Conservation (phyloP, 53 echinoderm and acorn worm species). For the Apostichopus leukothele region DNA sequence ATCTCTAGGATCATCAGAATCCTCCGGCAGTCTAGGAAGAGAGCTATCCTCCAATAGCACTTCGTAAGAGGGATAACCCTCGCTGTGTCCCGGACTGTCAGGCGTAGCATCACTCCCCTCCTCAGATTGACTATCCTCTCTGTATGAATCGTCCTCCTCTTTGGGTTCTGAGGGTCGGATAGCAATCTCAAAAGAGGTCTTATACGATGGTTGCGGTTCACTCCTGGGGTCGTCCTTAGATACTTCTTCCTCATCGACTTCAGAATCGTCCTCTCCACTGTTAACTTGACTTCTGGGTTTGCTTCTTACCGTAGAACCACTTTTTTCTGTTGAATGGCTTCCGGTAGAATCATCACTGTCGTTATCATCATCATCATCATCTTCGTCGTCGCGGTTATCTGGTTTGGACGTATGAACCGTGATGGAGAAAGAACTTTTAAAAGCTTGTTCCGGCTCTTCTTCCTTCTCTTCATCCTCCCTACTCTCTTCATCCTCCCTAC, state of each 20-base stretch:
- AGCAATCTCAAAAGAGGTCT: neutral
- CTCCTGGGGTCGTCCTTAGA: neutral
- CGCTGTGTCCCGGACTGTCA: neutral
- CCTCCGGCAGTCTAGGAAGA: neutral
- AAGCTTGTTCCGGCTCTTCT: neutral
- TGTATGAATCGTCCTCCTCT: neutral
- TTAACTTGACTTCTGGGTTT: neutral
- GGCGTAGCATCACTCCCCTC: neutral
- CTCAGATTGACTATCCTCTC: neutral
- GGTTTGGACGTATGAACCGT: neutral
- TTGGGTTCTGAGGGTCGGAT: neutral
- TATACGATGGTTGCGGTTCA: neutral
- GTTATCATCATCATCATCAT: conserved; percentile 6
- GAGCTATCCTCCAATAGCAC: neutral
- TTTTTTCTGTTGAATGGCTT: neutral
- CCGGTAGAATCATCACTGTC: neutral
- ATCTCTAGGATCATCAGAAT: neutral
- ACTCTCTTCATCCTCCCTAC: neutral
- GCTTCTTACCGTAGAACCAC: neutral
- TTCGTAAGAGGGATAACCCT: neutral
- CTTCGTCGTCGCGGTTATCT: neutral
- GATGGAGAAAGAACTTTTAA: neutral
- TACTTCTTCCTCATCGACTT: neutral
- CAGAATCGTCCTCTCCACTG: neutral
- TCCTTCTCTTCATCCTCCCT: neutral